Conservation (phyloP, 2,797 vertebrate species). For the Cyclopterus lumpus region DNA sequence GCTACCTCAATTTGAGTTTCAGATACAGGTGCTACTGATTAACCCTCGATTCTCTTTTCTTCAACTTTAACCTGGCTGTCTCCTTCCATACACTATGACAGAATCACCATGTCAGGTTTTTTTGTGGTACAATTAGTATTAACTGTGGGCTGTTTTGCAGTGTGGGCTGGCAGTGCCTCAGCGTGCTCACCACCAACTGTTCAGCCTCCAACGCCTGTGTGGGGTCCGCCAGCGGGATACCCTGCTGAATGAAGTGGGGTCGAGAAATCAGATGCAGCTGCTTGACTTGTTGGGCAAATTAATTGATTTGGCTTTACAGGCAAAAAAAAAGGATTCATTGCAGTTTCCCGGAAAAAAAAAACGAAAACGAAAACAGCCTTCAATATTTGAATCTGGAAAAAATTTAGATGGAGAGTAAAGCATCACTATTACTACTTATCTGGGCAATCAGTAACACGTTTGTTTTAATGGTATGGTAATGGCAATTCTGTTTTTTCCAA, state of each 20-base stretch:
- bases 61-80: not conserved
- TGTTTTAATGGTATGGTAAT: not conserved
- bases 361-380: not conserved
- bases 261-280: conserved; percentile 25
- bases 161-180: conserved; percentile 47
- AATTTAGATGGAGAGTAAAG: not conserved
- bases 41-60: not conserved
- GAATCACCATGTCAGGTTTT: conserved; percentile 66
- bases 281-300: conserved; percentile 16
- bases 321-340: conserved; percentile 4
- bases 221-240: conserved; percentile 62
- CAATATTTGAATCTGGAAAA: not conserved
- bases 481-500: too few species aligned
- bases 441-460: not conserved
- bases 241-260: conserved; percentile 14
- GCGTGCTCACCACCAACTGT: conserved; percentile 52
- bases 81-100: conserved; percentile 32
- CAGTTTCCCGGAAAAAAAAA: conserved; percentile 6
- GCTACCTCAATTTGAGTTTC: conserved; percentile 21
- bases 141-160: conserved; percentile 62
- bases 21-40: not conserved
- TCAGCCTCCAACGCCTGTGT: conserved; percentile 57
- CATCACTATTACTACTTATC: not conserved
- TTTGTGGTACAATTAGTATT: conserved; percentile 62
- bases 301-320: conserved; percentile 22